Evolutionary conservation across 1,140 invertebrate species (phyloP), one percentile per base, ranked within the genome.

Genomic region (Stenopsyche tienmushanensis): DNA sequence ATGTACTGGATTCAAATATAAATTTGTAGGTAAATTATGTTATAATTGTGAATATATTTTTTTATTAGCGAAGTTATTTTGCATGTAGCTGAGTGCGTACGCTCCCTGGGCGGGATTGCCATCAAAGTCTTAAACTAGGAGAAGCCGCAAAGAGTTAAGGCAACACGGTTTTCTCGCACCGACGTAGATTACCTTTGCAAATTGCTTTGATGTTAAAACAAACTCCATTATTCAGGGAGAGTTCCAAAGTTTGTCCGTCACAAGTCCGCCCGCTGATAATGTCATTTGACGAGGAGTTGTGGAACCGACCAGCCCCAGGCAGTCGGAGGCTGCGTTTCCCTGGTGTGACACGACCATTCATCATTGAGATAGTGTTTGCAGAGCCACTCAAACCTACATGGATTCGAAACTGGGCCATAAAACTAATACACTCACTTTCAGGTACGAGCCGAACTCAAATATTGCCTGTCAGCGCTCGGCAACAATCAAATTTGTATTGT

Each of bases 181-280:
- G n/a, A n/a, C n/a, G 23, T 23, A 60, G 57, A 60, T 60, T 60
- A 60, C 57, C 42, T 47, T 29, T n/a, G 57, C 57, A 47, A 60
- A 60, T 60, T 47, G 57, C 57, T 47, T 47, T 23, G 15, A 60
- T 15, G 42, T 41, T 25, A 47, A 60, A 60, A 60, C 57, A 60
- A 60, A 60, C 57, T 60, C 57, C 42, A 60, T 60, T 47, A 60
- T 60, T 60, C 57, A 60, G 17, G 17, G 17, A 15, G 3, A 26
- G 8, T 34, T 23, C 10, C n/a, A 44, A 58, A 58, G 39, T 58
- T 44, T 44, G 55, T 58, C 53, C 53, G 55, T 44, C 55, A 44
- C 3, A 34, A 58, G 55, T 45, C 57, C 41, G 39, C 54, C 13
- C 2, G 13, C 29, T 26, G 57, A 60, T 60, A 60, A 60, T 23